phyloP scores from a whole-genome alignment of 2,113 vertebrate species.

The Emydura subglobosa region DNA sequence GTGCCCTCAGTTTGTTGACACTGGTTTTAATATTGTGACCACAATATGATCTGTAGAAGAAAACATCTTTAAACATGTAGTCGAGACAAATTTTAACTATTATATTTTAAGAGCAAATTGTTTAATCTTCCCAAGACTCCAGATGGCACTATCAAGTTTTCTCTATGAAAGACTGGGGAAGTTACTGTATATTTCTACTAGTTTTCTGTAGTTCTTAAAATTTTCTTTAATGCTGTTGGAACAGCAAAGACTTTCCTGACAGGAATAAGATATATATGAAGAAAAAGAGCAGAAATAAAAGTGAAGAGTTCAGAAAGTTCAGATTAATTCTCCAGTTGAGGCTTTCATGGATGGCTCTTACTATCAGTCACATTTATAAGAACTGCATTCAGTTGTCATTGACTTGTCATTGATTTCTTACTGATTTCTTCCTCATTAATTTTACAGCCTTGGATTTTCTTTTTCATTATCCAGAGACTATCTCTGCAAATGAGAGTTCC shows the following conservation, averaged over 20 bases:
- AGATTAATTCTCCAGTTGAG: conserved; percentile 39
- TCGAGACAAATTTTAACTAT: conserved; percentile 18
- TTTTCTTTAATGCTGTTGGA: conserved; percentile 55
- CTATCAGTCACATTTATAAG: conserved; percentile 11
- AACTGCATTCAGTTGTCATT: conserved; percentile 53
- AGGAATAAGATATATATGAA: conserved; percentile 47
- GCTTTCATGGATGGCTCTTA: conserved; percentile 44
- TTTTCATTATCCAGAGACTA: neutral
- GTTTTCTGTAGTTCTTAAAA: conserved; percentile 48
- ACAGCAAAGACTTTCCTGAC: conserved; percentile 64
- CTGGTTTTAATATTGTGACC: neutral
- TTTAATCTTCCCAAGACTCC: conserved; percentile 52
- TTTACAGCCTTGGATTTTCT: conserved; percentile 49
- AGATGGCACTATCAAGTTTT: conserved; percentile 58
- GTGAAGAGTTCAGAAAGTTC: conserved; percentile 61
- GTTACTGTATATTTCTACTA: conserved; percentile 11
- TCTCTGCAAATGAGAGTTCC: conserved; percentile 3
- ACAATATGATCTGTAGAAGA: neutral
- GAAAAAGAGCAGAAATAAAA: conserved; percentile 60
- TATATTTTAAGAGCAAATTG: conserved; percentile 17
- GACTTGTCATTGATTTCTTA: conserved; percentile 62
- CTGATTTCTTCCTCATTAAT: conserved; percentile 58
- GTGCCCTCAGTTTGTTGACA: neutral
- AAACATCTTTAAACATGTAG: conserved; percentile 27
- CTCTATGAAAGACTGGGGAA: conserved; percentile 16